Evolutionary conservation across 2,113 vertebrate genomes (phyloP).

Genomic region (Podarcis raffonei): DNA sequence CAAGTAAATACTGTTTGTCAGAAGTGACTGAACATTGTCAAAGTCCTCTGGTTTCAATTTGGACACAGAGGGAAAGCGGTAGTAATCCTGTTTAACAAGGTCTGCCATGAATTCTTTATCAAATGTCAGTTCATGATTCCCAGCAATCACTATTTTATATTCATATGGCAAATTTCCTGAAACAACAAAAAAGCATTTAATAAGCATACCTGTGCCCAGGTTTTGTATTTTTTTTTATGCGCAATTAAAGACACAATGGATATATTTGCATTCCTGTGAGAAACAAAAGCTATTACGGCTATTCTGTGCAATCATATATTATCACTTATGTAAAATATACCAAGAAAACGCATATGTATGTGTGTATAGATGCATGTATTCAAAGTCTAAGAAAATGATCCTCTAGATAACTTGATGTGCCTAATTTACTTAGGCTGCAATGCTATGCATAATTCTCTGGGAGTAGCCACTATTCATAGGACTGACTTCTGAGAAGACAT

Average conservation of each 20-base stretch:
- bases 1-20: slow-evolving; percentile 99
- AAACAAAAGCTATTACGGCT: slow-evolving; percentile 41
- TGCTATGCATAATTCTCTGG: neutral
- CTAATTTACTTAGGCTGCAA: neutral
- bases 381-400: neutral
- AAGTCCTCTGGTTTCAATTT: slow-evolving; percentile 99
- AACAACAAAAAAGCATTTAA: slow-evolving; percentile 75
- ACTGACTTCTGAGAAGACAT: neutral
- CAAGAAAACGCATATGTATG: neutral
- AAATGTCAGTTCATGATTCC: slow-evolving; percentile 99
- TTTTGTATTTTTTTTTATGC: neutral
- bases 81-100: slow-evolving; percentile 99
- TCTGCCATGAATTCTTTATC: slow-evolving; percentile 99
- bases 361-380: too few relatives aligned
- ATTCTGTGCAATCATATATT: neutral
- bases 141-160: slow-evolving; percentile 99
- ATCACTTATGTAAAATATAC: neutral
- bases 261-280: slow-evolving; percentile 28
- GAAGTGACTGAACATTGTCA: slow-evolving; percentile 97
- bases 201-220: slow-evolving; percentile 73
- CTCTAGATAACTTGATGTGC: neutral
- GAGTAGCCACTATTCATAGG: neutral
- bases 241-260: neutral
- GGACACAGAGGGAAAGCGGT: slow-evolving; percentile 98
- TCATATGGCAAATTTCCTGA: slow-evolving; percentile 96